These are phyloP conservation scores for Nineta flava DNA, from an alignment of 2,888 invertebrate genomes.

Conservation along the genomic window DNA sequence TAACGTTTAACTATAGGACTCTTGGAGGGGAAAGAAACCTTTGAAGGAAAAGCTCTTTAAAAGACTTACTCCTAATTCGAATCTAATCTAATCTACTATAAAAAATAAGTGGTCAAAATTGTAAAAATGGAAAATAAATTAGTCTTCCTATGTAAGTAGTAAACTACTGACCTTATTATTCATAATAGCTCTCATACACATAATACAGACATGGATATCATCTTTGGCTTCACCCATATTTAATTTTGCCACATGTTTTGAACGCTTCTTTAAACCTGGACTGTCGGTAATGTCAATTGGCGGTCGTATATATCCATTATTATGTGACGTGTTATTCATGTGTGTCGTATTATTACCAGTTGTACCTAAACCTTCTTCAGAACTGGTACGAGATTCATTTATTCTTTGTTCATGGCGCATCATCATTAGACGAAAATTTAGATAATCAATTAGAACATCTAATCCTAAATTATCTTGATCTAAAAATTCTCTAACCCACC, in stretches of 20 bases:
- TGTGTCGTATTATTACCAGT: slow-evolving; percentile 13
- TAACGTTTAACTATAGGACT: no score
- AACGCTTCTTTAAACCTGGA: slow-evolving; percentile 54
- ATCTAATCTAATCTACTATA: neutral
- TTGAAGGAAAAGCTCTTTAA: no score
- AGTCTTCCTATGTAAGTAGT: neutral
- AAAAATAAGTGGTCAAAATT: neutral
- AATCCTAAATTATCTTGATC: slow-evolving; percentile 92
- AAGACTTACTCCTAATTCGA: no score
- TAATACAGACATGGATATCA: slow-evolving; percentile 97
- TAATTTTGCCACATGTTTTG: slow-evolving; percentile 70
- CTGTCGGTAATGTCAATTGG: slow-evolving; percentile 47
- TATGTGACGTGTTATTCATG: slow-evolving; percentile 18
- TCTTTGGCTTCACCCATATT: slow-evolving; percentile 94
- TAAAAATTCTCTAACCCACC: slow-evolving; percentile 97
- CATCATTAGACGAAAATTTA: slow-evolving; percentile 87
- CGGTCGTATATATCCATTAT: slow-evolving; percentile 27
- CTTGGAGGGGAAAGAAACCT: no score
- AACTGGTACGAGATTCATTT: slow-evolving; percentile 56
- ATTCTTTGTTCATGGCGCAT: slow-evolving; percentile 82
- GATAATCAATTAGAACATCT: slow-evolving; percentile 93
- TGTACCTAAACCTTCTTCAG: slow-evolving; percentile 55
- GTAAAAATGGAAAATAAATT: no score
- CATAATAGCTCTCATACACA: slow-evolving; percentile 99
- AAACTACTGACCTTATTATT: slow-evolving; percentile 70